Base-by-base conservation (phyloP, 2,888 invertebrate species). In the Octodonta nipae region DNA sequence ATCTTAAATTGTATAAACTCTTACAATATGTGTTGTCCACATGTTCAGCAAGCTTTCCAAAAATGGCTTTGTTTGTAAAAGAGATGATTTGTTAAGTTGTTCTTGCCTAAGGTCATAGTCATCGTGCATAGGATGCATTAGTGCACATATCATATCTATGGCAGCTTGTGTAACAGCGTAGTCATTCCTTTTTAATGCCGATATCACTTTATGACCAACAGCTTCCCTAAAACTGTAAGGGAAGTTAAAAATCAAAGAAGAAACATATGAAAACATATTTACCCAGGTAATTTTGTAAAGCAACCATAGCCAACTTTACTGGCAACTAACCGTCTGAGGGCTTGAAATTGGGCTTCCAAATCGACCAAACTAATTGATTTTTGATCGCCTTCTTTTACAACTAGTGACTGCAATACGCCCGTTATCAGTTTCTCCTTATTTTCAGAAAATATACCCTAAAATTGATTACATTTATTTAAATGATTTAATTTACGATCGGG, bases 61-160 rank as follows among this genome's bases (percentile, higher is more conserved):
- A 66, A 98, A 99, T 30, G 78, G 71, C 50, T 83, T 77, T 2
- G 88, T 87, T 37, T 92, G 86, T 31, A 99, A 68, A 52, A 99
- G 74, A 43, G 91, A 89, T 36, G 87, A 83, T 67, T 99, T 99
- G 65, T 99, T 99, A 39, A 95, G 68, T 61, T 99, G 98, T 57
- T 99, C 98, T 63, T 95, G 93, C 40, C 92, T 70, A 29, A 99
- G 67, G 64, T 99, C 96, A 48, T 91, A 93, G 58, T 95, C 89
- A 43, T 87, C 82, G 54, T 86, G 83, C 85, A 98, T 96, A 2
- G 98, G 98, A 67, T 93, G 95, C 88, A 98, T 89, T 14, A 99
- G 70, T 10, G 96, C 91, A 61, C 92, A 93, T 38, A 96, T 78
- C 66, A 95, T 92, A 65, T 98, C 96, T 33, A 98, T 75, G 3